phyloP scores from a whole-genome alignment of 2,888 invertebrate species.

The Cephus spinipes region DNA sequence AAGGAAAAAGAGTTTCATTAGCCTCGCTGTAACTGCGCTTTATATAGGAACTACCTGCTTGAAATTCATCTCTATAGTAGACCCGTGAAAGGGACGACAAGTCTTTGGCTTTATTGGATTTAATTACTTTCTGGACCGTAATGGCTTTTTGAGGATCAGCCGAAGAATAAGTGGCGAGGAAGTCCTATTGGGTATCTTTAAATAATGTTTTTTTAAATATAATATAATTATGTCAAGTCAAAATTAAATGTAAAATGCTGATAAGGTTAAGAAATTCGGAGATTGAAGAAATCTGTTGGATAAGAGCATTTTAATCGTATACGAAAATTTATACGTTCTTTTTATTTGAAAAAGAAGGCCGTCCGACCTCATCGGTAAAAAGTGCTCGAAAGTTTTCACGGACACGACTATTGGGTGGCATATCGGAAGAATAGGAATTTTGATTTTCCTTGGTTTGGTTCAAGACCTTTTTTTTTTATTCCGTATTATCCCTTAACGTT shows the following conservation, averaged over 20 bases:
- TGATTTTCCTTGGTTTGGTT: not conserved
- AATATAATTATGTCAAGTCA: not conserved
- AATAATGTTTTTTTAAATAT: not conserved
- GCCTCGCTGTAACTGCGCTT: not conserved
- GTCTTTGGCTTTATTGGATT: conserved; percentile 7
- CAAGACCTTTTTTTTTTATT: not conserved
- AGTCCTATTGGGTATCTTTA: not conserved
- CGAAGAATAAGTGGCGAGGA: not conserved
- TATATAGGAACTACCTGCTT: not conserved
- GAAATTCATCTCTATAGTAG: not conserved
- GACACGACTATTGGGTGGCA: too few species aligned
- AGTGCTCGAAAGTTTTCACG: not conserved
- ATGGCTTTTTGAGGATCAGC: not conserved
- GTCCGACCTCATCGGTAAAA: not conserved
- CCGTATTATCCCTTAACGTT: not conserved
- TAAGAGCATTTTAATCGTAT: not conserved
- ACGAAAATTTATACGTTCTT: not conserved
- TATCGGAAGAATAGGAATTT: not conserved
- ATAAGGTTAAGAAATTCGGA: not conserved
- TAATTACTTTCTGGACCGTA: conserved; percentile 1
- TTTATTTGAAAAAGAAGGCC: not conserved
- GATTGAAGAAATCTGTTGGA: not conserved
- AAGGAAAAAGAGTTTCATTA: not conserved
- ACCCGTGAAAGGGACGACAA: not conserved
- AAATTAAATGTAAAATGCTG: not conserved